These are phyloP conservation scores for Candoia aspera DNA, from an alignment of 2,113 vertebrate species.

Conservation along the genomic window DNA sequence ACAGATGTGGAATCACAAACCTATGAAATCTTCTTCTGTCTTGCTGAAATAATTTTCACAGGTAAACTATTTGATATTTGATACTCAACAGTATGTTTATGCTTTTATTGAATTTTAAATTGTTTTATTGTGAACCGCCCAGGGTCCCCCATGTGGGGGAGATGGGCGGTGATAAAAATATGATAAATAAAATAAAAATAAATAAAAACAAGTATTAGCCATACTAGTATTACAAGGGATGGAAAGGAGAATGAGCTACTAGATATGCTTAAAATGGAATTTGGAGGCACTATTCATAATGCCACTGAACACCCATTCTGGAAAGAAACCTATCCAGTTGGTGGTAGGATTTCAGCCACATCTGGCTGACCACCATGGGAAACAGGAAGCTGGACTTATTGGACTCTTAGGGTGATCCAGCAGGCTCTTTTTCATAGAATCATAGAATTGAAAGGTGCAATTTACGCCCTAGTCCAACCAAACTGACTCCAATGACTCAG, in stretches of 20 bases:
- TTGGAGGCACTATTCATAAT: not conserved
- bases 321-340: not conserved
- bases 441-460: too few species aligned
- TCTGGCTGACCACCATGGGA: not conserved
- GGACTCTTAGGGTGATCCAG: not conserved
- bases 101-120: too few species aligned
- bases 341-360: not conserved
- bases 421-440: not conserved
- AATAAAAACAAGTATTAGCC: too few species aligned
- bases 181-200: too few species aligned
- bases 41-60: not conserved
- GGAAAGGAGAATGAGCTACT: not conserved
- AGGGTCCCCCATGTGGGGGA: too few species aligned
- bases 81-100: too few species aligned
- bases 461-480: too few species aligned
- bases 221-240: not conserved
- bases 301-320: not conserved
- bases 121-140: too few species aligned
- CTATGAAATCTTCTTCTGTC: not conserved
- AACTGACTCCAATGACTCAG: too few species aligned
- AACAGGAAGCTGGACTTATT: not conserved
- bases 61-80: not conserved
- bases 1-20: not conserved
- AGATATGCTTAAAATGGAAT: not conserved
- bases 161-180: too few species aligned